These are phyloP conservation scores for Seriola dumerili DNA, from an alignment of 2,113 vertebrate genomes.

Conservation along the genomic window DNA sequence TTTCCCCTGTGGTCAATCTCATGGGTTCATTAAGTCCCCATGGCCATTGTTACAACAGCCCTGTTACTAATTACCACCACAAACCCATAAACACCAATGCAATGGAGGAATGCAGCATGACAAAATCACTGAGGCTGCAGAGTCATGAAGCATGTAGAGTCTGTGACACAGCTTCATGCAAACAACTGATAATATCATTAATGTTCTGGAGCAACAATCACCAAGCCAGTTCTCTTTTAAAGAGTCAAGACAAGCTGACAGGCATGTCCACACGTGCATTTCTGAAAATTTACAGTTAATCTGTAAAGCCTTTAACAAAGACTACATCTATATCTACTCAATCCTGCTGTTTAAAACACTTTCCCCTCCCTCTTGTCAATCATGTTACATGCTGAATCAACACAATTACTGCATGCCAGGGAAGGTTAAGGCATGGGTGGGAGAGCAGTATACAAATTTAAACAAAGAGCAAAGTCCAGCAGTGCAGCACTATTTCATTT, in stretches of 20 bases:
- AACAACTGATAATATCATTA: neutral
- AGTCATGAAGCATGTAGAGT: conserved; percentile 32
- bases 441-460: conserved; percentile 41
- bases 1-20: conserved; percentile 55
- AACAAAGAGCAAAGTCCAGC: conserved; percentile 67
- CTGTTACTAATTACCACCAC: conserved; percentile 66
- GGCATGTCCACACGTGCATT: neutral
- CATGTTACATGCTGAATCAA: conserved; percentile 47
- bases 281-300: neutral
- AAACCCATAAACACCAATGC: conserved; percentile 36
- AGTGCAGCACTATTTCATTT: conserved; percentile 11
- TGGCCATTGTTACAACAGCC: conserved; percentile 54
- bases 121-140: conserved; percentile 33
- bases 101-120: conserved; percentile 38
- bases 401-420: conserved; percentile 19
- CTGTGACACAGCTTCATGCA: conserved; percentile 11
- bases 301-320: neutral
- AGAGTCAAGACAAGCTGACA: neutral
- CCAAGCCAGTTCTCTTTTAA: neutral
- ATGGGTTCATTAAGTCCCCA: conserved; percentile 49
- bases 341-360: neutral
- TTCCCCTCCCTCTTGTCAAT: conserved; percentile 22
- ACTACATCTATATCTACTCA: neutral
- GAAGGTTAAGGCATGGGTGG: conserved; percentile 35
- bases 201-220: neutral